Evolutionary conservation across 2,113 vertebrate species (phyloP).

Genomic region (Pseudopipra pipra): DNA sequence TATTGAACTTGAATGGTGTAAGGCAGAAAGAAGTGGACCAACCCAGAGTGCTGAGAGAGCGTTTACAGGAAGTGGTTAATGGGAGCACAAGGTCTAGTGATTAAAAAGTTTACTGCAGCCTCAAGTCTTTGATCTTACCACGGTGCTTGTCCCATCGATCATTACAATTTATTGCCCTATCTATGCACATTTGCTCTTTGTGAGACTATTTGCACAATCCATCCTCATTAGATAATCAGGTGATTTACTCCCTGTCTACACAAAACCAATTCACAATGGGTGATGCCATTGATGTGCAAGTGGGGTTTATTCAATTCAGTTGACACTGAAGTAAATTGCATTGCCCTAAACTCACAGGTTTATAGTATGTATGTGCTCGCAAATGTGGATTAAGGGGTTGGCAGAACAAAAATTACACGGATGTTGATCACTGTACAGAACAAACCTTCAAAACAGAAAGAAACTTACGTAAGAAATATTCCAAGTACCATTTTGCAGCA

Average conservation of each 20-base stretch:
- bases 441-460: not conserved
- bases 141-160: not conserved
- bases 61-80: not conserved
- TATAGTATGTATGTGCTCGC: fast-evolving
- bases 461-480: not conserved
- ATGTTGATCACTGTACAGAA: not conserved
- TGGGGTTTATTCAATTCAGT: not conserved
- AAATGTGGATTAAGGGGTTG: not conserved
- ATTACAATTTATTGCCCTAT: constrained; percentile 32
- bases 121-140: not conserved
- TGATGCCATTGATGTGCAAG: constrained; percentile 37
- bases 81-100: not conserved
- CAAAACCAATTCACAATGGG: not conserved
- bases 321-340: not conserved
- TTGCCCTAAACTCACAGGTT: not conserved
- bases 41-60: not conserved
- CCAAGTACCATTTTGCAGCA: not conserved
- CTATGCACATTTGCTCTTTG: constrained; percentile 30
- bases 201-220: not conserved
- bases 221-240: constrained; percentile 46
- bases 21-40: not conserved
- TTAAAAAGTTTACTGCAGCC: not conserved
- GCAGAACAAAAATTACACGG: not conserved
- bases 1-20: not conserved
- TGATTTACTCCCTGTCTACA: constrained; percentile 21